These are phyloP conservation scores for Pseudomyrmex concolor DNA, from an alignment of 1,140 invertebrate species.

Conservation along the genomic window DNA sequence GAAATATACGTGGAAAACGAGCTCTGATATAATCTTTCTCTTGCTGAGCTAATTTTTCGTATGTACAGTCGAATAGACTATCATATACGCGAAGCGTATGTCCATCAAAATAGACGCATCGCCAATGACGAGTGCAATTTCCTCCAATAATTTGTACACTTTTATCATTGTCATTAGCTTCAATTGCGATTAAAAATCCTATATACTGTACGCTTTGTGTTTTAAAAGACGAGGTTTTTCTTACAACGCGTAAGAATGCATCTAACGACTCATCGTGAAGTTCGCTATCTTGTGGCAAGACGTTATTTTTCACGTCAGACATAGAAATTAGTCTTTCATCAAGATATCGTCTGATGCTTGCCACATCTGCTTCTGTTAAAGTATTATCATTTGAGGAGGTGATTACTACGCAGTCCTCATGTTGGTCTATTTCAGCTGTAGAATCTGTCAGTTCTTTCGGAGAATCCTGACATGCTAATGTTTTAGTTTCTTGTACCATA, in stretches of 20 bases:
- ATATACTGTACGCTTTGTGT: neutral
- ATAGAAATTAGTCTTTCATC: neutral
- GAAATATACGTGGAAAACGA: no score
- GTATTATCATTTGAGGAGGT: neutral
- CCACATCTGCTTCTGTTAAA: neutral
- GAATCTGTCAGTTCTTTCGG: neutral
- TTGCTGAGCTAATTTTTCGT: no score
- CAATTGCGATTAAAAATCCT: neutral
- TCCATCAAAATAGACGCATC: no score
- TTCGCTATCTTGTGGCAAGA: neutral
- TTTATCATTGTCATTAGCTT: neutral
- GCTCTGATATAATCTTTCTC: no score
- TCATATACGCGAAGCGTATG: no score
- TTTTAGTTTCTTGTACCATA: neutral
- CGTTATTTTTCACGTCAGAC: neutral
- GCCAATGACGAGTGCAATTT: neutral
- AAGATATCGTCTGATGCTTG: neutral
- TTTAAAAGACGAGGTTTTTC: neutral
- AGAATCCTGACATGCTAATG: accelerated
- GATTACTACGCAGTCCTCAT: neutral
- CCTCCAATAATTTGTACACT: neutral
- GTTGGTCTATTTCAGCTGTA: neutral
- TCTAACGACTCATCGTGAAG: neutral
- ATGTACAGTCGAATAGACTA: no score
- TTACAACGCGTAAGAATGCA: neutral